Conservation (phyloP, 2,113 vertebrate genomes). For the Anolis carolinensis region DNA sequence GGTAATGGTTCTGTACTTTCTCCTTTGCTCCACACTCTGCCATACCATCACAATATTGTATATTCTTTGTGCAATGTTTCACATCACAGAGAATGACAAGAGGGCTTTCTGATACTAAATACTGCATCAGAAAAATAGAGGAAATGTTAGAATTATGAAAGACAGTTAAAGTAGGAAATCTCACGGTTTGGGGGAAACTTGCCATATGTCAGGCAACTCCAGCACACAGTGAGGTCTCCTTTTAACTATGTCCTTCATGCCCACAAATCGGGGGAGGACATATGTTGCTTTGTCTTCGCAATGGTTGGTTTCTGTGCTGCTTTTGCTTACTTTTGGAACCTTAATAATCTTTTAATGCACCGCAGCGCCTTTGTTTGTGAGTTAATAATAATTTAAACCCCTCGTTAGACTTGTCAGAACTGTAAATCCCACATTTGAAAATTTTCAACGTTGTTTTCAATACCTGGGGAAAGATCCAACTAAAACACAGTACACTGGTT, state of each 20-base stretch:
- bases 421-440: slow-evolving; percentile 37
- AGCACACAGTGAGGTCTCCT: slow-evolving; percentile 69
- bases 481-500: neutral
- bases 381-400: slow-evolving; percentile 74
- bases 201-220: slow-evolving; percentile 73
- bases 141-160: slow-evolving; percentile 32
- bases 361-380: slow-evolving; percentile 64
- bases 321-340: slow-evolving; percentile 71
- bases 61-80: neutral
- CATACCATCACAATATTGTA: neutral
- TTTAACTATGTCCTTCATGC: slow-evolving; percentile 72
- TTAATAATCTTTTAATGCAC: slow-evolving; percentile 81
- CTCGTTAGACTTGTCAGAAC: slow-evolving; percentile 70
- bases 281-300: slow-evolving; percentile 67
- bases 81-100: neutral
- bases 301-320: slow-evolving; percentile 68
- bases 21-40: neutral
- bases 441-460: slow-evolving; percentile 20
- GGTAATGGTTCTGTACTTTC: neutral
- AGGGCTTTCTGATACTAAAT: slow-evolving; percentile 31
- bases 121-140: neutral
- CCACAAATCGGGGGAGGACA: slow-evolving; percentile 63
- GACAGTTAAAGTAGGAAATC: slow-evolving; percentile 58
- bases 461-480: neutral
- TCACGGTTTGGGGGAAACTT: slow-evolving; percentile 53